Conservation (phyloP, 2,888 invertebrate species). For the Acrocera orbiculus region DNA sequence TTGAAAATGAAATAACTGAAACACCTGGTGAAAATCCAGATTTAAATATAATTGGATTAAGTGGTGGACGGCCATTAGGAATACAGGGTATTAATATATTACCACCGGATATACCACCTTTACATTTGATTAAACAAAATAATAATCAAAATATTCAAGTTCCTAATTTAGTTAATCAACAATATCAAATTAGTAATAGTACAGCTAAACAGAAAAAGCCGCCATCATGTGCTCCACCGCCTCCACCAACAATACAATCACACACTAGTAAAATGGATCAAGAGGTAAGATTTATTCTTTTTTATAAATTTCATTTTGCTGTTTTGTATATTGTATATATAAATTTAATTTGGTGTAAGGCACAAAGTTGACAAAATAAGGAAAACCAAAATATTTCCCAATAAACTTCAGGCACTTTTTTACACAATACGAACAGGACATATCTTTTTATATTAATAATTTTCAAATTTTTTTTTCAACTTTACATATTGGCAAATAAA, state of each 20-base stretch:
- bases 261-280: constrained; percentile 34
- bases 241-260: constrained; percentile 32
- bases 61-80: constrained; percentile 62
- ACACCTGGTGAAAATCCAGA: constrained; percentile 66
- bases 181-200: background rate
- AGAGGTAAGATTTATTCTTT: constrained; percentile 33
- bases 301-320: background rate
- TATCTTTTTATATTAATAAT: too few relatives aligned
- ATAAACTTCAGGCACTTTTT: too few relatives aligned
- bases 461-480: too few relatives aligned
- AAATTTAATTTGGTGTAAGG: too few relatives aligned
- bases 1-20: constrained; percentile 41
- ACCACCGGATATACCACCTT: constrained; percentile 29
- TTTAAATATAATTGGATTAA: constrained; percentile 54
- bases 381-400: too few relatives aligned
- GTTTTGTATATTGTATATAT: too few relatives aligned
- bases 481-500: too few relatives aligned
- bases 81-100: constrained; percentile 36
- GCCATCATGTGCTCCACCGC: constrained; percentile 33
- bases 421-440: too few relatives aligned
- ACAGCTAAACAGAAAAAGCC: constrained; percentile 16
- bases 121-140: constrained; percentile 13
- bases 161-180: constrained; percentile 1
- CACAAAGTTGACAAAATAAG: too few relatives aligned
- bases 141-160: constrained; percentile 14